Conservation (phyloP, 2,888 invertebrate species). For the Tethea ocularis region DNA sequence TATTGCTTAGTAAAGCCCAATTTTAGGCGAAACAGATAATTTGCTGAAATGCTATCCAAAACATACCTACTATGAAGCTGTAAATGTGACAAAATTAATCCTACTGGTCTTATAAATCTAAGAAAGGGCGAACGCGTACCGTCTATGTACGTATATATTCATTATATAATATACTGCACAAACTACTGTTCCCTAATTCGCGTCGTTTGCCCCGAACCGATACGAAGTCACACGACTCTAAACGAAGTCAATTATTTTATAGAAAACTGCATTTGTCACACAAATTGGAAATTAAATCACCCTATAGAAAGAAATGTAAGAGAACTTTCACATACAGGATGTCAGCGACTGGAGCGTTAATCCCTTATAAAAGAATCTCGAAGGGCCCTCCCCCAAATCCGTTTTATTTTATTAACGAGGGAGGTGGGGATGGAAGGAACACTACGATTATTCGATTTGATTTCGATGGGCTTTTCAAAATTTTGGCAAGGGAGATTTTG, state of each 20-base stretch:
- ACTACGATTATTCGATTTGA: constrained; percentile 44
- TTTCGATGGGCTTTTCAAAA: constrained; percentile 28
- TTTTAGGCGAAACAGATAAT: too few species aligned
- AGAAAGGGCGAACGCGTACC: too few species aligned
- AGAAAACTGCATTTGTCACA: constrained; percentile 59
- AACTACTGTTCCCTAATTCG: constrained; percentile 4
- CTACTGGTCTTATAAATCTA: too few species aligned
- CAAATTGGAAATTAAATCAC: constrained; percentile 44
- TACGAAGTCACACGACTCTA: constrained; percentile 22
- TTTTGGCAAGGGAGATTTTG: constrained; percentile 5
- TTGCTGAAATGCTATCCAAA: too few species aligned
- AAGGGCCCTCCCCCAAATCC: constrained; percentile 52
- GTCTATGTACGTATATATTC: too few species aligned
- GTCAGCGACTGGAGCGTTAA: constrained; percentile 45
- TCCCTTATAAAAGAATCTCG: constrained; percentile 46
- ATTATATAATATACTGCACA: not conserved
- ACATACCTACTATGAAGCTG: too few species aligned
- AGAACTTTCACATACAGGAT: constrained; percentile 33
- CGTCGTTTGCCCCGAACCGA: not conserved
- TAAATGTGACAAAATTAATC: too few species aligned
- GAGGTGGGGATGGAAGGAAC: constrained; percentile 27
- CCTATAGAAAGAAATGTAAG: constrained; percentile 22
- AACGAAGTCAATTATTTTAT: constrained; percentile 59
- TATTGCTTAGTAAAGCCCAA: too few species aligned
- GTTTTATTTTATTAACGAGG: constrained; percentile 64